phyloP scores from a whole-genome alignment of 2,888 invertebrate genomes.

The Tupiocoris notatus region DNA sequence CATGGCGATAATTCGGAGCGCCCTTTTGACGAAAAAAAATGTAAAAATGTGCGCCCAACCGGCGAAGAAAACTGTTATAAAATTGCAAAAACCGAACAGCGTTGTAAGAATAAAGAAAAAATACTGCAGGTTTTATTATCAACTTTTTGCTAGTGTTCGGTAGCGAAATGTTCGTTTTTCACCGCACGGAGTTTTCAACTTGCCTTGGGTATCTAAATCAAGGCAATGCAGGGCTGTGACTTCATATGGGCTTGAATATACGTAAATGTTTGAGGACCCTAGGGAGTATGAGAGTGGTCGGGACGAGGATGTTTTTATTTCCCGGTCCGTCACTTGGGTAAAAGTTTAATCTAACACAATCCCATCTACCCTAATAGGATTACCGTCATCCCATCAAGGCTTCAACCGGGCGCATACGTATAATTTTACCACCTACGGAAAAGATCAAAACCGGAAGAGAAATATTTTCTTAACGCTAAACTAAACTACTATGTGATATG shows the following conservation, averaged over 20 bases:
- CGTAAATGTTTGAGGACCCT: not conserved
- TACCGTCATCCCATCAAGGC: not conserved
- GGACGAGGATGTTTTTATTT: not conserved
- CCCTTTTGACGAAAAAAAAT: slow-evolving; percentile 20
- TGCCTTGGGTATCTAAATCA: too few species aligned
- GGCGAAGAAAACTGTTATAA: not conserved
- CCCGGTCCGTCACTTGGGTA: not conserved
- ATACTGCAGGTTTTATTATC: slow-evolving; percentile 27
- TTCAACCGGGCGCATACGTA: not conserved
- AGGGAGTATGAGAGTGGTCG: not conserved
- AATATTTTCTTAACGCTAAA: too few species aligned
- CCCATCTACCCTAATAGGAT: not conserved
- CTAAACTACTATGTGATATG: too few species aligned
- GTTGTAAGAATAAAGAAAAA: slow-evolving; percentile 9
- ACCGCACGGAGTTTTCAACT: too few species aligned
- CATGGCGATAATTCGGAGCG: slow-evolving; percentile 8
- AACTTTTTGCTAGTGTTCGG: too few species aligned
- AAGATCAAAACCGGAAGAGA: too few species aligned
- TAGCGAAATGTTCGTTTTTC: too few species aligned
- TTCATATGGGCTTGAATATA: too few species aligned
- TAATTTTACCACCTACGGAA: too few species aligned
- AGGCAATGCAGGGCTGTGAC: too few species aligned
- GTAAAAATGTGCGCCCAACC: not conserved
- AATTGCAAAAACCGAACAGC: not conserved
- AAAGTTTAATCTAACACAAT: not conserved